Percentiles rank a stretch among this genome's conserved stretches.
phyloP scores from a whole-genome alignment of 2,888 invertebrate species.

The Amorpha juglandis region DNA sequence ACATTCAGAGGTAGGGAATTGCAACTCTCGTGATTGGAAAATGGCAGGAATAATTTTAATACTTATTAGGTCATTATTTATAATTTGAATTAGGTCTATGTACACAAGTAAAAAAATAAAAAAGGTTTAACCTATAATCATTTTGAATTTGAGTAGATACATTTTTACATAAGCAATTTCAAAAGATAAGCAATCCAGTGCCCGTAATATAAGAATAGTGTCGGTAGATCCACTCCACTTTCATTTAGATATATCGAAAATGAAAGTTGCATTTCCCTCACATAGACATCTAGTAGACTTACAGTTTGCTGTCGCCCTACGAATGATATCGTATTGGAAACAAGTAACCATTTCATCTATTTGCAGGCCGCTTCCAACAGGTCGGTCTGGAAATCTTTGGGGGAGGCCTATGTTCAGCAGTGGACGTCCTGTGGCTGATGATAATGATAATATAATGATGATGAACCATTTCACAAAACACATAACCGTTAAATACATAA shows the following conservation, averaged over 20 bases:
- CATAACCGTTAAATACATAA: neutral
- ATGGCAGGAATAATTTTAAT: neutral
- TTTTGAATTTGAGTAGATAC: too few relatives aligned
- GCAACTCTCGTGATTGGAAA: conserved; percentile 4
- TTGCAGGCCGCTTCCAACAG: too few relatives aligned
- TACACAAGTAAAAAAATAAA: too few relatives aligned
- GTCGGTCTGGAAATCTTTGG: too few relatives aligned
- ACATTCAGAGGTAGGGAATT: conserved; percentile 11
- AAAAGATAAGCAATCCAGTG: too few relatives aligned
- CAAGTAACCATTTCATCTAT: neutral
- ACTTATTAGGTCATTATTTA: neutral
- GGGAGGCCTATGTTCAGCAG: too few relatives aligned
- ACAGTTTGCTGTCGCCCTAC: conserved; percentile 11
- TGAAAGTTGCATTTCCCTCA: conserved; percentile 16
- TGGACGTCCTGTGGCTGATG: too few relatives aligned
- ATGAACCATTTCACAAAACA: too few relatives aligned
- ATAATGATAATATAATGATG: neutral
- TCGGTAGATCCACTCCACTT: neutral
- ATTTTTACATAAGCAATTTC: too few relatives aligned
- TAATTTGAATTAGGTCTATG: too few relatives aligned
- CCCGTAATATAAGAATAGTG: too few relatives aligned
- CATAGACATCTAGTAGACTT: conserved; percentile 20
- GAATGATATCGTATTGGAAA: neutral
- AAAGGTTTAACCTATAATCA: too few relatives aligned
- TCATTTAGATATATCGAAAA: conserved; percentile 18